Conservation (phyloP, 2,888 invertebrate genomes). For the Tiphia femorata region DNA sequence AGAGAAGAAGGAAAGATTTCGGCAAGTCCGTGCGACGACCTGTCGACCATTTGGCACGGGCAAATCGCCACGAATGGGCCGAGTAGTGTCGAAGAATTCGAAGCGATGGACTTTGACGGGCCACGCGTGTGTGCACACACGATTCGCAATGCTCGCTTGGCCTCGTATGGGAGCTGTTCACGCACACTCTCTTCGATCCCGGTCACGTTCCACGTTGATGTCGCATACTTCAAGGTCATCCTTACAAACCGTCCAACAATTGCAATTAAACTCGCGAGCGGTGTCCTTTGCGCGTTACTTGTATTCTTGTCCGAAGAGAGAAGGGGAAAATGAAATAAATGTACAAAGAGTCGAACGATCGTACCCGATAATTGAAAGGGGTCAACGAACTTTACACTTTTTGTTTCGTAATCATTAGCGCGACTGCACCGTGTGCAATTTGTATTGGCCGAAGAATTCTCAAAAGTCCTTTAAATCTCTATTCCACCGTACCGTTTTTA, state of each 20-base stretch:
- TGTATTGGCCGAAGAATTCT: background rate
- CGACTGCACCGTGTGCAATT: background rate
- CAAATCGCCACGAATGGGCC: slow-evolving; percentile 12
- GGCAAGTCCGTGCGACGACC: slow-evolving; percentile 8
- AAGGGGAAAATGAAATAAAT: background rate
- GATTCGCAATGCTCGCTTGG: background rate
- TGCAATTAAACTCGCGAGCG: slow-evolving; percentile 39
- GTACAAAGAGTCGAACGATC: no score
- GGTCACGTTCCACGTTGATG: slow-evolving; percentile 27
- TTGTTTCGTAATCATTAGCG: no score
- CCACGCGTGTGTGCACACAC: background rate
- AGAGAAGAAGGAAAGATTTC: background rate
- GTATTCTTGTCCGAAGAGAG: background rate
- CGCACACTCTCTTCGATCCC: slow-evolving; percentile 19
- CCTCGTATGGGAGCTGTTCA: background rate
- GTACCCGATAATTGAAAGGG: no score
- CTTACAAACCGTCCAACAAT: slow-evolving; percentile 42
- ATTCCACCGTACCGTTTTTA: background rate
- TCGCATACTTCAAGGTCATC: slow-evolving; percentile 49
- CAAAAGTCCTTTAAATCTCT: background rate
- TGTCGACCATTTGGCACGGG: slow-evolving; percentile 10
- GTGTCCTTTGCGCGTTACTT: background rate
- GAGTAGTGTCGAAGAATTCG: slow-evolving; percentile 37
- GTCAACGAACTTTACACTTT: no score
- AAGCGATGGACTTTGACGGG: slow-evolving; percentile 24